phyloP scores from a whole-genome alignment of 2,113 vertebrate genomes.

The Astatotilapia flaviijosephi region DNA sequence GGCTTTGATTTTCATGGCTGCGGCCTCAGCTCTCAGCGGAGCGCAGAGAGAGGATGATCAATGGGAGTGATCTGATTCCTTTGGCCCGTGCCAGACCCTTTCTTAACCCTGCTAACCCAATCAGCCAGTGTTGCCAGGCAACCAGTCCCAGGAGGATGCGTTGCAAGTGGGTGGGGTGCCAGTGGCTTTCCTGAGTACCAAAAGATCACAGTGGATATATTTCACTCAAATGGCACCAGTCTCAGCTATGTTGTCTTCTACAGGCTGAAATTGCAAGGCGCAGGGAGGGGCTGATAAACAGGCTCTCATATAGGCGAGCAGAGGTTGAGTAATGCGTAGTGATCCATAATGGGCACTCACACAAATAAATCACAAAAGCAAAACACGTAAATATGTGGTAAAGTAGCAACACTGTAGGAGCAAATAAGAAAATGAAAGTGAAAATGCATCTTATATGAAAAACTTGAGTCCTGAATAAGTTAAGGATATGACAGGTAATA shows the following conservation, averaged over 20 bases:
- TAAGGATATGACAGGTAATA: background rate
- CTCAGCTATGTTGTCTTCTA: constrained; percentile 22
- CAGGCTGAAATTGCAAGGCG: background rate
- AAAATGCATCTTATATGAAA: background rate
- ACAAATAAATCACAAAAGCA: background rate
- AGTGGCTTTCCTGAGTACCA: constrained; percentile 37
- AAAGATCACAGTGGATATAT: constrained; percentile 50
- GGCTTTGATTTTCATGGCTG: constrained; percentile 51
- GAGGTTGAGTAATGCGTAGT: constrained; percentile 20
- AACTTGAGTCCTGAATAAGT: background rate
- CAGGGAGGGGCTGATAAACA: background rate
- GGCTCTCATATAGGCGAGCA: background rate
- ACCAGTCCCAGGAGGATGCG: constrained; percentile 50
- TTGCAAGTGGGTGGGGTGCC: constrained; percentile 14
- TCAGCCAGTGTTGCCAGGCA: constrained; percentile 59
- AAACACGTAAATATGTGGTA: background rate
- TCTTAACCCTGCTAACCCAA: constrained; percentile 67
- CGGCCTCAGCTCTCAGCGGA: constrained; percentile 39
- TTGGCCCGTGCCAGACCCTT: constrained; percentile 54
- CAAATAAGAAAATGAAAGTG: background rate
- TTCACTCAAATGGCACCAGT: constrained; percentile 52
- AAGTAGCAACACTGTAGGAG: background rate
- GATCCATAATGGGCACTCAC: constrained; percentile 14
- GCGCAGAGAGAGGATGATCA: constrained; percentile 52
- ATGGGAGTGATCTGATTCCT: constrained; percentile 68